Evolutionary conservation across 2,113 vertebrate genomes (phyloP).

Genomic region (Dipodomys ordii): DNA sequence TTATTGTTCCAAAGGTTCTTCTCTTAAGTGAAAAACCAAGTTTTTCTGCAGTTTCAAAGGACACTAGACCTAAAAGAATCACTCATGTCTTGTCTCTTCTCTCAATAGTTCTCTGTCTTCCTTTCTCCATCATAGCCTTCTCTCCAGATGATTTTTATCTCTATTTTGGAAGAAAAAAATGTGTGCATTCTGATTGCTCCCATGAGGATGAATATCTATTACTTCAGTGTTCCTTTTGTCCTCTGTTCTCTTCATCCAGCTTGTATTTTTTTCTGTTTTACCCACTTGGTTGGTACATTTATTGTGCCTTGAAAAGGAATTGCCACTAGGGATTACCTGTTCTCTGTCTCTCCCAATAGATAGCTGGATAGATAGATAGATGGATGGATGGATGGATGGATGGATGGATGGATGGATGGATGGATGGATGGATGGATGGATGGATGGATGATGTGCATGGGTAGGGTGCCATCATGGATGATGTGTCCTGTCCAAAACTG

Average conservation of each 20-base stretch:
- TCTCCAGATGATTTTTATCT: background rate
- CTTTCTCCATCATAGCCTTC: no score
- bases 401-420: no score
- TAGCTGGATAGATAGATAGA: no score
- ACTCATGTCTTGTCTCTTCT: background rate
- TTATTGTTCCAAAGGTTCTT: background rate
- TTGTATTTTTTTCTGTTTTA: background rate
- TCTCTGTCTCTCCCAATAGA: background rate
- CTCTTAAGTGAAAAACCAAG: background rate
- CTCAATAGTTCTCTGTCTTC: no score
- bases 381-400: no score
- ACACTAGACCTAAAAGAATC: background rate
- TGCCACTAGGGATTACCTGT: background rate
- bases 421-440: no score
- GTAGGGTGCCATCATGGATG: rapidly evolving
- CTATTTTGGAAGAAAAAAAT: background rate
- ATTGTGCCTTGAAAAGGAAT: background rate
- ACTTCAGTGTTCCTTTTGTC: background rate
- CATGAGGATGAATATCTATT: background rate
- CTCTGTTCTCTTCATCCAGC: background rate
- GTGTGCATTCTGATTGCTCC: background rate
- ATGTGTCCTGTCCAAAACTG: rapidly evolving
- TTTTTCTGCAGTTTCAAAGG: background rate
- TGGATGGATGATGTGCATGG: no score
- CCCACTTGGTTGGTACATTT: background rate